Base-by-base conservation (phyloP, 2,113 vertebrate genomes). In the Brienomyrus brachyistius region DNA sequence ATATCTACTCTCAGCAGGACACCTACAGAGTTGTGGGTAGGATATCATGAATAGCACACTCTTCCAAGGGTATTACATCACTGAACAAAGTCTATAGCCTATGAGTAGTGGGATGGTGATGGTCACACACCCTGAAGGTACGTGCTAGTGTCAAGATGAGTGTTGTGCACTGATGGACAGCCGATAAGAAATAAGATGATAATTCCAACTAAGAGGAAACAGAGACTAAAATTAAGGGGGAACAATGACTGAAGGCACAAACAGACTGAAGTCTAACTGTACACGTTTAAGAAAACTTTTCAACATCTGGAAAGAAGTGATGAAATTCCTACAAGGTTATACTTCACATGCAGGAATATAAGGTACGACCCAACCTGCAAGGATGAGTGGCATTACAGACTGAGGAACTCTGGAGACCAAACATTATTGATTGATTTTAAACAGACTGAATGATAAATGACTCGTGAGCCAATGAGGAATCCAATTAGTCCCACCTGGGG, bases 361-460 rank as follows among this genome's bases (percentile, higher is more conserved):
- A 51, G 10, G 27, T 87, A 56, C 13, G 2, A 35, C 50, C 11
- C 13, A 27, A 54, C 50, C 85, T 54, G 85, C 51, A 19, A 1
- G 11, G 31, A 54, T 35, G n/a, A 27, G 23, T 54, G 51, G 85
- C 85, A 35, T 5, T 35, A 48, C 51, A 19, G 19, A 2, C 85
- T 21, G 51, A 40, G 31, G 4, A 51, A 40, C 50, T 56, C 50
- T 35, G 85, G 31, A 87, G 51, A 48, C 27, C 51, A 23, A 47
- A 48, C 31, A 17, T 48, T 35, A 87, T 7, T 87, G 85, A 40
- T 56, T 11, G 51, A 87, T 87, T 87, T 87, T 87, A 51, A 87
- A 87, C 50, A 40, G 50, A 87, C 5, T 54, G 27, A 87, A 21
- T 87, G 35, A 87, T 54, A 87, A 54, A 87, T 87, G 85, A 86